Evolutionary conservation across 2,888 invertebrate genomes (phyloP).

Genomic region (Agriopis marginaria): DNA sequence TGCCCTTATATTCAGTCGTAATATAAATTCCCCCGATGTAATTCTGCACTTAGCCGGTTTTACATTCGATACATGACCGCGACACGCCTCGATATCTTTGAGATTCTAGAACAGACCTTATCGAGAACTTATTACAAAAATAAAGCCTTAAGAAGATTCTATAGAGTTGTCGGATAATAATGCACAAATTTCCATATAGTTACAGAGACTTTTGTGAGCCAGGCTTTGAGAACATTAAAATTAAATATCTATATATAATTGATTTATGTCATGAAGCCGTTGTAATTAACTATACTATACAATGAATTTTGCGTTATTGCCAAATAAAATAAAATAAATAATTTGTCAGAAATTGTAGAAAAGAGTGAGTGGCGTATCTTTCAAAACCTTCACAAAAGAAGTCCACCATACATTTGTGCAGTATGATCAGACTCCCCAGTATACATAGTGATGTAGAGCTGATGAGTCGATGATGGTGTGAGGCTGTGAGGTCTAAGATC

Average conservation of each 20-base stretch:
- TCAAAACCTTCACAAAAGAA: neutral
- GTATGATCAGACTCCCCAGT: conserved; percentile 14
- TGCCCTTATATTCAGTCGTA: conserved; percentile 61
- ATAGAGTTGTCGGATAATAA: conserved; percentile 30
- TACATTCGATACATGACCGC: conserved; percentile 52
- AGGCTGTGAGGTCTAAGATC: conserved; percentile 47
- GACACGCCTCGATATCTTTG: conserved; percentile 44
- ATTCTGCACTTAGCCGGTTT: conserved; percentile 72
- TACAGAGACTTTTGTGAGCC: conserved; percentile 4
- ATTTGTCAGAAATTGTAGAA: neutral
- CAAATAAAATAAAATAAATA: neutral
- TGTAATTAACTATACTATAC: neutral
- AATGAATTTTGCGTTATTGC: neutral
- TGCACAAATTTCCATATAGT: conserved; percentile 11
- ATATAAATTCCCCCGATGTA: conserved; percentile 67
- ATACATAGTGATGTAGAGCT: conserved; percentile 37
- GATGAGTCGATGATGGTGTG: conserved; percentile 42
- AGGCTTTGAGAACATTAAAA: conserved; percentile 1
- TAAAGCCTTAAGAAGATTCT: conserved; percentile 54
- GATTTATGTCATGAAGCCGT: neutral
- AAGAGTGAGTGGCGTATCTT: neutral
- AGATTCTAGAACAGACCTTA: conserved; percentile 50
- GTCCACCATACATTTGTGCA: conserved; percentile 16
- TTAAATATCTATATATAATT: neutral
- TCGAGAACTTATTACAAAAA: conserved; percentile 61